Base-by-base conservation (phyloP, 1,140 invertebrate species). In the Ylistrum balloti region DNA sequence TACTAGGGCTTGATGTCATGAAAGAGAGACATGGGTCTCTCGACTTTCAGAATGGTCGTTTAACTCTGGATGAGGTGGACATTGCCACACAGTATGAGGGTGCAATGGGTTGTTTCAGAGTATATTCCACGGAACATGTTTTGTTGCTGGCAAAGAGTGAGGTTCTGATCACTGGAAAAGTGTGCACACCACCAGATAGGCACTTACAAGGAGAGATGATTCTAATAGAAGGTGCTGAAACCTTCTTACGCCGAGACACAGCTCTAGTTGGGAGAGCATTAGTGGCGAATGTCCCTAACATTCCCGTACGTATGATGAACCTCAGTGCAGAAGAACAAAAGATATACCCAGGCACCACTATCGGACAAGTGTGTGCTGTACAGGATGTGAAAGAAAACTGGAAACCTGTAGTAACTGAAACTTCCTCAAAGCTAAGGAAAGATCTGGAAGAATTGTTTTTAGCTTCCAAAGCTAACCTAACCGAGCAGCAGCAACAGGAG, bases 1-100 rank as follows among this genome's bases (percentile, higher is more conserved):
- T 91, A 34, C 20, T 89, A 0, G 91, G 88, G 15, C 10, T 92
- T 33, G 91, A 91, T 35, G 88, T 89, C 22, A 35, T 89, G 34
- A 22, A 34, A 22, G 35, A 33, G 15, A 33, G 89, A 9, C 45
- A 85, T 22, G 34, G 85, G 35, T 34, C 15, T 2, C 90, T 92
- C 33, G 86, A 91, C 89, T 17, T 92, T 22, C 15, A n/a, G 22
- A 85, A 38, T 45, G 34, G 38, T 13, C 85, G 0, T 41, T 22
- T 90, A 15, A 32, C 7, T 5, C 22, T 92, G 35, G n/a, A 88
- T 15, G 90, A 56, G 9, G 22, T 74, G 22, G 86, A 34, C 0
- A 13, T 85, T 9, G 9, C 9, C 0, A 33, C 90, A 11, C 10
- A 33, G 20, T 87, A 87, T 48, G 38, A 87, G 41, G 91, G 88